These are phyloP conservation scores for Nipponacmea schrenckii DNA, from an alignment of 2,888 invertebrate species.

Conservation along the genomic window DNA sequence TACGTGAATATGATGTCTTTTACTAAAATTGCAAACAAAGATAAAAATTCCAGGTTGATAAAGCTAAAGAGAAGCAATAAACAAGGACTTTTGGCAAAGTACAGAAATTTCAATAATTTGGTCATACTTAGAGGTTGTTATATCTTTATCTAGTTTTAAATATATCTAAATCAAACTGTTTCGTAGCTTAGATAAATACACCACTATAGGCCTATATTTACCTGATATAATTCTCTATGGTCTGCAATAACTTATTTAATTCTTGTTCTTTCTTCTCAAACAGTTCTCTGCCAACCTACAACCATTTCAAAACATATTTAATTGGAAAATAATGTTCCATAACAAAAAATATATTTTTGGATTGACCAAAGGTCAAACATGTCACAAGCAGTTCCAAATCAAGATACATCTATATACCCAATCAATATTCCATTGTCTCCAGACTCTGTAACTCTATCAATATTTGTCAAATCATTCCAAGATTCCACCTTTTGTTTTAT, in stretches of 20 bases:
- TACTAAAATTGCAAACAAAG: conserved; percentile 51
- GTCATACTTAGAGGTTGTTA: too few relatives aligned
- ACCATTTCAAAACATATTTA: conserved; percentile 1
- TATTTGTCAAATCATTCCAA: too few relatives aligned
- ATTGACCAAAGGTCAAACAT: too few relatives aligned
- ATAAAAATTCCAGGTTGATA: neutral
- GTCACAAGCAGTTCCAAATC: too few relatives aligned
- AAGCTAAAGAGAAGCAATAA: neutral
- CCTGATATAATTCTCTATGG: conserved; percentile 89
- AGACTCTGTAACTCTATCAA: too few relatives aligned
- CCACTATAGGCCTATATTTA: conserved; percentile 36
- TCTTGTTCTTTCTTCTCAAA: conserved; percentile 96
- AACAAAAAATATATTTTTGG: neutral
- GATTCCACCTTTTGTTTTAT: too few relatives aligned
- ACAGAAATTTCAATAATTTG: too few relatives aligned
- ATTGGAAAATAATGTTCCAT: conserved; percentile 35
- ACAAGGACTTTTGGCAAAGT: neutral
- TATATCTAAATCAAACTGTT: too few relatives aligned
- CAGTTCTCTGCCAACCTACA: conserved; percentile 86
- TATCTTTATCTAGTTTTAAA: too few relatives aligned
- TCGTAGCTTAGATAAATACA: too few relatives aligned
- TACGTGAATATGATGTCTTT: conserved; percentile 92
- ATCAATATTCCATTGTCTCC: too few relatives aligned
- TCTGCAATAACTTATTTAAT: conserved; percentile 86
- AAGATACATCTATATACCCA: too few relatives aligned